Percentiles rank a stretch among this genome's conserved stretches.
Evolutionary conservation across 1,140 invertebrate genomes (phyloP).

Genomic region (Sesamia nonagrioides): DNA sequence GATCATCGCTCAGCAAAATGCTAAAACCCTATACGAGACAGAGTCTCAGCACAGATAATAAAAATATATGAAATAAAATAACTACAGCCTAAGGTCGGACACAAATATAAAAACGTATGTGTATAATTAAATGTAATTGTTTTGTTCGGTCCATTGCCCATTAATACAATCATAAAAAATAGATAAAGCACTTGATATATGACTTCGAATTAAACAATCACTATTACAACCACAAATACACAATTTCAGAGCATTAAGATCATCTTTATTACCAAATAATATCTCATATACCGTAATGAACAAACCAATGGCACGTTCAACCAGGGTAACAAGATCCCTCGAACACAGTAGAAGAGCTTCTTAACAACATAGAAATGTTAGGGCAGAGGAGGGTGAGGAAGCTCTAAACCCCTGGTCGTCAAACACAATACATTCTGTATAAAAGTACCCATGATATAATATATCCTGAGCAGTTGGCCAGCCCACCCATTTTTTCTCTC

Average conservation of each 20-base stretch:
- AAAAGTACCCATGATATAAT: conserved; percentile 63
- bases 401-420: conserved; percentile 51
- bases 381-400: conserved; percentile 13
- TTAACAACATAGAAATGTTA: neutral
- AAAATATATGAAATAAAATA: no score
- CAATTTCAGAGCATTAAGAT: conserved; percentile 25
- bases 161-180: neutral
- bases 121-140: no score
- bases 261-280: conserved; percentile 48
- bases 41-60: no score
- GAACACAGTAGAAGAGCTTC: neutral
- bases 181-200: neutral
- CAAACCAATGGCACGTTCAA: conserved; percentile 52
- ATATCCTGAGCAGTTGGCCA: conserved; percentile 37
- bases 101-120: no score
- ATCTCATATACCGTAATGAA: conserved; percentile 64
- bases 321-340: conserved; percentile 58
- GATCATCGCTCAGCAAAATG: no score
- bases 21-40: no score
- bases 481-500: conserved; percentile 27
- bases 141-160: no score
- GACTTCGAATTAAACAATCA: neutral
- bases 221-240: conserved; percentile 5
- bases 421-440: conserved; percentile 65
- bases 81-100: no score